These are phyloP conservation scores for Progne subis DNA, from an alignment of 2,113 vertebrate genomes.

Conservation along the genomic window DNA sequence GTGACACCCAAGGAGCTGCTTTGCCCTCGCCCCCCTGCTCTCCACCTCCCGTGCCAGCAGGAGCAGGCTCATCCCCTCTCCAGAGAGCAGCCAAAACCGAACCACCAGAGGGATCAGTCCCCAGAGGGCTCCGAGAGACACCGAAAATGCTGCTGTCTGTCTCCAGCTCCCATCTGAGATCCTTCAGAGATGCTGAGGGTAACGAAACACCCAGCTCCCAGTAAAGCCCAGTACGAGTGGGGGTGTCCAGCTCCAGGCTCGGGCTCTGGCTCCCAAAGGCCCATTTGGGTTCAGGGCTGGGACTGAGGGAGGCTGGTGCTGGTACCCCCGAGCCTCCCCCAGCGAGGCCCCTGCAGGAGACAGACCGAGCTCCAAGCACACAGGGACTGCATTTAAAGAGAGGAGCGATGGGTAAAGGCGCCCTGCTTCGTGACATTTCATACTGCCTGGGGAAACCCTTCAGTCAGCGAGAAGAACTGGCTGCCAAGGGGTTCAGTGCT, in stretches of 20 bases:
- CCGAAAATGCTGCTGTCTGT: not conserved
- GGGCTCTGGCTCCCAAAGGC: not conserved
- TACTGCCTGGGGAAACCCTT: not conserved
- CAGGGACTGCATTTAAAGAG: not conserved
- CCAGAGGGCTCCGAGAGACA: not conserved
- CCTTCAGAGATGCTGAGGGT: not conserved
- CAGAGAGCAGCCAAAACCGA: not conserved
- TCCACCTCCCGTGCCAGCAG: no score
- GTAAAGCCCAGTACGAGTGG: no score
- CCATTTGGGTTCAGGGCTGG: not conserved
- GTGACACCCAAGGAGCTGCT: not conserved
- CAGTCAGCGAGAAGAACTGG: not conserved
- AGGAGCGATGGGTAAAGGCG: not conserved
- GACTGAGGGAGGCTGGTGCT: not conserved
- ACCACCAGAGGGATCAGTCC: not conserved
- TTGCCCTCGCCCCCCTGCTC: not conserved
- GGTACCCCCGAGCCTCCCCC: not conserved
- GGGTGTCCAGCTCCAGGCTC: not conserved
- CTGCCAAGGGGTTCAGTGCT: not conserved
- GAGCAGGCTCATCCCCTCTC: no score
- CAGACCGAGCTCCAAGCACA: accelerated
- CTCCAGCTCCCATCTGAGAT: not conserved
- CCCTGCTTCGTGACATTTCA: not conserved
- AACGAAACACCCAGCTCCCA: not conserved
- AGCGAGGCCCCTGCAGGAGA: not conserved